Evolutionary conservation across 2,113 vertebrate genomes (phyloP).

Genomic region (Bubo bubo): DNA sequence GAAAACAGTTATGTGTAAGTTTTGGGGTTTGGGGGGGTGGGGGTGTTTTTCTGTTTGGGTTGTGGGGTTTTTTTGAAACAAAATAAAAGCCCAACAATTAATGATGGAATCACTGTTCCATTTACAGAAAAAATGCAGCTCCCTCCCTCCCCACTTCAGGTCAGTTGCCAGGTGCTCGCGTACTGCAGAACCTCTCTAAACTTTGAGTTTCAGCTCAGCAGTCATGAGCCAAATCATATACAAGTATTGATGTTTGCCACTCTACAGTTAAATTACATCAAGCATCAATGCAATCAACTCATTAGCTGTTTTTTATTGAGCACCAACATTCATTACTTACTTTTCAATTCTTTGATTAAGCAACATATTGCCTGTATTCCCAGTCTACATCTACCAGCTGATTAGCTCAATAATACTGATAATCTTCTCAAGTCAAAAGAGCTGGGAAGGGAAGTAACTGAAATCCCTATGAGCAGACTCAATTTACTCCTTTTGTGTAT

Average conservation of each 20-base stretch:
- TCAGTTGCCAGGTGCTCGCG: background rate
- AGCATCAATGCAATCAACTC: constrained; percentile 70
- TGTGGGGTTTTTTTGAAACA: background rate
- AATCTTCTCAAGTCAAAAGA: constrained; percentile 39
- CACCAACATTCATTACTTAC: constrained; percentile 19
- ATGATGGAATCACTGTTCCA: background rate
- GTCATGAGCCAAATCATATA: constrained; percentile 26
- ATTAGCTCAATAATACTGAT: constrained; percentile 39
- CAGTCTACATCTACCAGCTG: constrained; percentile 11
- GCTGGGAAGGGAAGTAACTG: background rate
- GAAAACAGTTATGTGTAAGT: background rate
- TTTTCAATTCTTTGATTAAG: constrained; percentile 60
- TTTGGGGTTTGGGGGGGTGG: background rate
- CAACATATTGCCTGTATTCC: constrained; percentile 27
- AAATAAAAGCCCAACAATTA: constrained; percentile 21
- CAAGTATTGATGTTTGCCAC: constrained; percentile 60
- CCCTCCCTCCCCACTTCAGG: background rate
- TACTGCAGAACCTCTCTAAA: constrained; percentile 34
- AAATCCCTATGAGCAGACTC: background rate
- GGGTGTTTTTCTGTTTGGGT: background rate
- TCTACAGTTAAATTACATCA: constrained; percentile 58
- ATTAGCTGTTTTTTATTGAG: constrained; percentile 60
- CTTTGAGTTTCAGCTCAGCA: constrained; percentile 47
- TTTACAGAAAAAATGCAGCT: background rate
- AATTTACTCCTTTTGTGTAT: background rate